A percentile compares a stretch with the other conserved stretches of the same genome.
Evolutionary conservation across 2,797 vertebrate genomes (phyloP).

Genomic region (Scarus forsteni): DNA sequence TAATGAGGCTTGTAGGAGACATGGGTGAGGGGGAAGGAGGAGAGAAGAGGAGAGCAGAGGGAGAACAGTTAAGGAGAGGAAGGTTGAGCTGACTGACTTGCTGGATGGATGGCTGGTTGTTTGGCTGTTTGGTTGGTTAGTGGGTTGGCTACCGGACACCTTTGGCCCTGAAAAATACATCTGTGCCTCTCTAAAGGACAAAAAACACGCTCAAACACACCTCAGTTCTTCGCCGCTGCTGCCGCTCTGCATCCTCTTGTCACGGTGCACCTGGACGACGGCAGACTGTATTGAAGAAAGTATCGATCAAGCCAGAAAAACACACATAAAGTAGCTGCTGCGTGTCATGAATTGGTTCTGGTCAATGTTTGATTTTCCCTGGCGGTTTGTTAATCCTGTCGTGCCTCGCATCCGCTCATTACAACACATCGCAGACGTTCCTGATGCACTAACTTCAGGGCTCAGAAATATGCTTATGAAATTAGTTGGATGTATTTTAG

Average conservation of each 20-base stretch:
- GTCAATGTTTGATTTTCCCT: constrained; percentile 35
- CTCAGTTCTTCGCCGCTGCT: constrained; percentile 19
- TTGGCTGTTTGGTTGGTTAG: not conserved
- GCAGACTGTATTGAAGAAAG: constrained; percentile 42
- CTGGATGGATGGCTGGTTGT: constrained; percentile 4
- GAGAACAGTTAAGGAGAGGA: constrained; percentile 2
- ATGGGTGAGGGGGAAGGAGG: constrained; percentile 15
- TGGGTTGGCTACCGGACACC: constrained; percentile 52
- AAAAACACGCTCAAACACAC: constrained; percentile 41
- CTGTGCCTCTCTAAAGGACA: constrained; percentile 65
- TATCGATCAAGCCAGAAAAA: constrained; percentile 65
- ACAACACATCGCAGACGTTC: constrained; percentile 2
- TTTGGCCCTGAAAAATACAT: constrained; percentile 71
- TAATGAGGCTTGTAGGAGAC: constrained; percentile 78
- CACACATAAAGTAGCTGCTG: constrained; percentile 53
- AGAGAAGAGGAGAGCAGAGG: not conserved
- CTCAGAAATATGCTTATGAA: no score
- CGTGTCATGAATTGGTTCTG: constrained; percentile 53
- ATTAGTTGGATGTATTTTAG: no score
- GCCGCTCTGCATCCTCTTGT: constrained; percentile 29
- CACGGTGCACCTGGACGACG: constrained; percentile 58
- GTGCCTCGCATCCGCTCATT: constrained; percentile 42
- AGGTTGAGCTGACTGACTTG: constrained; percentile 32
- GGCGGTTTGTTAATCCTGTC: constrained; percentile 42
- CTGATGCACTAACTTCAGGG: no score